A percentile compares a stretch with the other conserved stretches of the same genome.
These are phyloP conservation scores for Lithophane ornitopus DNA, from an alignment of 2,888 invertebrate genomes.

Conservation along the genomic window DNA sequence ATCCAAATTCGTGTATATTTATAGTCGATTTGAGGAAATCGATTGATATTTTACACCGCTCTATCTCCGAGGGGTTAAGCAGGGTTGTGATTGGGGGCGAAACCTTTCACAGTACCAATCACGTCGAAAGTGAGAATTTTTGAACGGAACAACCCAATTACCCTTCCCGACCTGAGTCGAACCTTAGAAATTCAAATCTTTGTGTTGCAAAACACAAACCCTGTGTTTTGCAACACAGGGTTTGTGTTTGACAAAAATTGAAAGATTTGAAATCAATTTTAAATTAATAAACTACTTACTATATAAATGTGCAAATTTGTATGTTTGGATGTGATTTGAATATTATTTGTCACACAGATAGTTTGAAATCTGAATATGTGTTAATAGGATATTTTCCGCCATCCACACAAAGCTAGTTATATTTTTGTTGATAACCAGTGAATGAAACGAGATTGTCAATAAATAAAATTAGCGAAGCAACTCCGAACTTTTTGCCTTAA, in stretches of 20 bases:
- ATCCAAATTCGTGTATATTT: not conserved
- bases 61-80: slow-evolving; percentile 44
- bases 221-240: too few relatives aligned
- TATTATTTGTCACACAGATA: too few relatives aligned
- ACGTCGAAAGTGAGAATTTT: slow-evolving; percentile 31
- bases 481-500: not conserved
- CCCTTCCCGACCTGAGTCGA: not conserved
- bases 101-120: slow-evolving; percentile 50
- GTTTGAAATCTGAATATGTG: too few relatives aligned
- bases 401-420: not conserved
- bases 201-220: too few relatives aligned
- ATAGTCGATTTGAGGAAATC: slow-evolving; percentile 15
- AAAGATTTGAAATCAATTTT: not conserved
- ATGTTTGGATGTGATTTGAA: too few relatives aligned
- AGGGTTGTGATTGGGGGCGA: slow-evolving; percentile 50
- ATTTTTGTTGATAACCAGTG: not conserved
- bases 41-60: slow-evolving; percentile 43
- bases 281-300: too few relatives aligned
- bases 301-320: too few relatives aligned
- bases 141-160: slow-evolving; percentile 40
- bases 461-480: not conserved
- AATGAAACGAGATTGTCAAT: not conserved
- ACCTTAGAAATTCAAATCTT: too few relatives aligned
- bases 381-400: too few relatives aligned
- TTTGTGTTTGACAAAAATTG: too few relatives aligned